Conservation (phyloP, 2,113 vertebrate genomes). For the Macquaria ambigua region DNA sequence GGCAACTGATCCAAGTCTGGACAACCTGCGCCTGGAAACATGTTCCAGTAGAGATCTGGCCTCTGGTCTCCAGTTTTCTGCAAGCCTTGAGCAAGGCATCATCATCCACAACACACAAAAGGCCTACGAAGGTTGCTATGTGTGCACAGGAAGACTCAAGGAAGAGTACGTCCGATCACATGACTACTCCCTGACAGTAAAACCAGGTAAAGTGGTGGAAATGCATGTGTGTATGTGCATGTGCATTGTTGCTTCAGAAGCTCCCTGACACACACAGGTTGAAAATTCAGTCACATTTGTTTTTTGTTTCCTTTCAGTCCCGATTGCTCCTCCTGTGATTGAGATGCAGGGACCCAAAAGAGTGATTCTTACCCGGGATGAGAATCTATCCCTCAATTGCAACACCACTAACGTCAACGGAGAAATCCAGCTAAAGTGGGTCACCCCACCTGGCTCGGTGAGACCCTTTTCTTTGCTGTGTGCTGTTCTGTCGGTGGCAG, state of each 20-base stretch:
- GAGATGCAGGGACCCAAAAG: constrained; percentile 85
- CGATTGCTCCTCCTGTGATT: constrained; percentile 86
- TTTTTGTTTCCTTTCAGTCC: constrained; percentile 82
- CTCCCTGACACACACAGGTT: no score
- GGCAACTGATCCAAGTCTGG: constrained; percentile 90
- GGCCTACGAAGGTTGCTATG: constrained; percentile 88
- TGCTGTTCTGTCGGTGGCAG: constrained; percentile 15
- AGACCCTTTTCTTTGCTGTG: constrained; percentile 73
- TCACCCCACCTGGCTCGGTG: constrained; percentile 85
- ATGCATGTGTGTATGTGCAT: not conserved
- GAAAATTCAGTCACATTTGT: not conserved
- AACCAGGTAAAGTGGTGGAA: constrained; percentile 70
- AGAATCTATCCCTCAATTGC: constrained; percentile 89
- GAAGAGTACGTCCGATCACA: constrained; percentile 70
- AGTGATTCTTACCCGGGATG: constrained; percentile 87
- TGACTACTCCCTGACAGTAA: constrained; percentile 77
- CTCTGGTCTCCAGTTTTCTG: constrained; percentile 81
- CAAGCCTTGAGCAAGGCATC: constrained; percentile 89
- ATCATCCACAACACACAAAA: constrained; percentile 85
- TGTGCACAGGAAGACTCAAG: constrained; percentile 85
- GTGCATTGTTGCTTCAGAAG: not conserved
- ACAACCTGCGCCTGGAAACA: constrained; percentile 84
- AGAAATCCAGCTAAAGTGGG: constrained; percentile 88
- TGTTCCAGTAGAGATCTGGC: constrained; percentile 84
- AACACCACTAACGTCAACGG: constrained; percentile 91